Evolutionary conservation across 2,797 vertebrate genomes (phyloP), one percentile per base, ranked within the genome.

Genomic region (Staurois parvus): DNA sequence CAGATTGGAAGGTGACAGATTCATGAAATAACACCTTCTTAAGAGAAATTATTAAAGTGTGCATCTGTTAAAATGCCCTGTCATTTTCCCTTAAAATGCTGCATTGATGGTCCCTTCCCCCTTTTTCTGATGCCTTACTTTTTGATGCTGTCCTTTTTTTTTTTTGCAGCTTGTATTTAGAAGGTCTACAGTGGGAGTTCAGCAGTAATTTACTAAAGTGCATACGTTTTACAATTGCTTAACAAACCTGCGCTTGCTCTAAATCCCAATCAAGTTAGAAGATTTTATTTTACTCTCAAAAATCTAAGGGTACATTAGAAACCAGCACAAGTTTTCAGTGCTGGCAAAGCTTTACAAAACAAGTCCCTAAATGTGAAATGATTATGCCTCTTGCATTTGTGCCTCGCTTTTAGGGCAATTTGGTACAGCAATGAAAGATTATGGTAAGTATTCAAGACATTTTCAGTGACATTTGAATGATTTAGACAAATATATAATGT

Each of bases 401-500:
- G n/a, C 7, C 0, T 66, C 17, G 13, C 12, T 19, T 81, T 26
- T 29, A 72, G 32, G 15, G 70, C 68, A 81, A 72, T 40, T 59
- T 59, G n/a, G 24, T 62, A 28, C 32, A 81, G 70, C 48, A 72
- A 40, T 9, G 42, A 3, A 69, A 6, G 26, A 26, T 32, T 32
- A 56, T 56, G 52, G 6, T 72, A 81, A 59, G 45, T 42, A 56
- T 67, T 70, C 70, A 56, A 80, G 69, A 45, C 11, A 13, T 67
- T 69, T 40, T 17, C 8, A 68, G 5, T 67, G 72, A 83, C 26
- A 52, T 76, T 34, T 68, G 32, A 48, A 1, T 81, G 34, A 26
- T 48, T 74, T n/a, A 48, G 59, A 66, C 37, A 74, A n/a, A n/a
- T n/a, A n/a, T n/a, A n/a, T n/a, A n/a, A n/a, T 56, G n/a, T 42